These are phyloP conservation scores for Ploceus nigricollis DNA, from an alignment of 2,113 vertebrate species.

Conservation along the genomic window DNA sequence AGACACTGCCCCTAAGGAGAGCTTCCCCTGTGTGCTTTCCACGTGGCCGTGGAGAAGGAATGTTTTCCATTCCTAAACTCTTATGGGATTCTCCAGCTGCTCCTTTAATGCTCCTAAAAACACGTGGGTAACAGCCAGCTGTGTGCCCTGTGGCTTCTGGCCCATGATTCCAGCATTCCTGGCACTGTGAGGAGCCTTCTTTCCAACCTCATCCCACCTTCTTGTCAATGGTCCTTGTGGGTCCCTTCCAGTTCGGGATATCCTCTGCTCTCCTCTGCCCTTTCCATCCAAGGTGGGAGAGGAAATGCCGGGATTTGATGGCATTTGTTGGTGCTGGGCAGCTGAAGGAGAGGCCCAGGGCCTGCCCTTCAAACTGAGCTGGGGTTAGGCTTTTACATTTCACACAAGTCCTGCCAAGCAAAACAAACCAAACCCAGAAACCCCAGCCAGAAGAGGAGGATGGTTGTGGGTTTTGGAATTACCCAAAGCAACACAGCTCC, in stretches of 20 bases:
- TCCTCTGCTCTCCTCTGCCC: neutral
- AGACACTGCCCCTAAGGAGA: rapidly evolving
- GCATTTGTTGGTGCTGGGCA: too few species aligned
- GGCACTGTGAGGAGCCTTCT: rapidly evolving
- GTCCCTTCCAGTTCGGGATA: rapidly evolving
- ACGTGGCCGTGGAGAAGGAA: too few species aligned
- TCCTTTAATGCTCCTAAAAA: neutral
- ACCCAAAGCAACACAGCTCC: rapidly evolving
- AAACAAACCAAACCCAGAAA: neutral
- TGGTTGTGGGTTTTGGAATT: neutral
- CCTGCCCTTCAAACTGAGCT: rapidly evolving
- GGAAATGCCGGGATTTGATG: rapidly evolving
- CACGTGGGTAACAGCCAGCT: rapidly evolving
- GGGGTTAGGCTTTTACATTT: rapidly evolving
- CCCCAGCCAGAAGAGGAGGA: rapidly evolving
- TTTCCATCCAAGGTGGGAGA: rapidly evolving
- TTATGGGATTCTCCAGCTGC: neutral
- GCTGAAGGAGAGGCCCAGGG: neutral
- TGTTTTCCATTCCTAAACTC: neutral
- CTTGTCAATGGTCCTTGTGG: rapidly evolving
- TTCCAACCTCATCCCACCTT: neutral
- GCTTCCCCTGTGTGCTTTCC: neutral
- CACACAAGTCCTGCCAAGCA: rapidly evolving
- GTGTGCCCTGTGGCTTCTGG: rapidly evolving
- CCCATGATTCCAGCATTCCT: rapidly evolving